Base-by-base conservation (phyloP, 2,113 vertebrate genomes). In the Hippocampus abdominalis region DNA sequence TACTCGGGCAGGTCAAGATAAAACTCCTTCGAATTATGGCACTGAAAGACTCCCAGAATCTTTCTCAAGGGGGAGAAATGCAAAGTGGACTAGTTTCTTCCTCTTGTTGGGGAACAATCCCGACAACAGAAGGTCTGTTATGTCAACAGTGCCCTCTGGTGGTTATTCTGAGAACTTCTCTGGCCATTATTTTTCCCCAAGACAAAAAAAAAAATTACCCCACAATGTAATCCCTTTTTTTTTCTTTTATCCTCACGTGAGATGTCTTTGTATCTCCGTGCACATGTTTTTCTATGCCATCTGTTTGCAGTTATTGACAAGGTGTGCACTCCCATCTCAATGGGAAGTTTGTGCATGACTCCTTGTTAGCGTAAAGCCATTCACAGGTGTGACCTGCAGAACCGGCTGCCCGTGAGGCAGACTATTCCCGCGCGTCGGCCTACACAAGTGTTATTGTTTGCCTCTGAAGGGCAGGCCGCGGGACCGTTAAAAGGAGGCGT, bases 141-240 rank as follows among this genome's bases (percentile, higher is more conserved):
- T 81, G 89, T 59, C 61, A 60, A 87, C 84, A 87, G 89, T 84
- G 59, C 23, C 88, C 86, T 89, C 91, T 91, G 79, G 84, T 90
- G 91, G 88, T 27, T 27, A 32, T 10, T 48, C 21, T 15, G 60
- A 53, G 78, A 67, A 48, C 39, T 15, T n/a, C 29, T 36, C 16
- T 53, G 46, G 40, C 32, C 36, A 57, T 59, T 59, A 7, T 16
- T 59, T 27, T 59, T 16, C 56, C 25, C 56, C 13, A 18, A 57
- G 12, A 59, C 4, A 27, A 12, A 36, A 2, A 36, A 60, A 18
- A 61, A 27, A 29, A 0, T 36, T 0, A 40, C 13, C 23, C 3
- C 20, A 54, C 8, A n/a, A n/a, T 54, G 32, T 32, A 32, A 12
- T 44, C 13, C 13, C 2, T 42, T 42, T 42, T 42, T 42, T 42